Percentiles rank a stretch among this genome's conserved stretches.
Evolutionary conservation across 1,140 invertebrate genomes (phyloP).

Genomic region (Melipona quadrifasciata): DNA sequence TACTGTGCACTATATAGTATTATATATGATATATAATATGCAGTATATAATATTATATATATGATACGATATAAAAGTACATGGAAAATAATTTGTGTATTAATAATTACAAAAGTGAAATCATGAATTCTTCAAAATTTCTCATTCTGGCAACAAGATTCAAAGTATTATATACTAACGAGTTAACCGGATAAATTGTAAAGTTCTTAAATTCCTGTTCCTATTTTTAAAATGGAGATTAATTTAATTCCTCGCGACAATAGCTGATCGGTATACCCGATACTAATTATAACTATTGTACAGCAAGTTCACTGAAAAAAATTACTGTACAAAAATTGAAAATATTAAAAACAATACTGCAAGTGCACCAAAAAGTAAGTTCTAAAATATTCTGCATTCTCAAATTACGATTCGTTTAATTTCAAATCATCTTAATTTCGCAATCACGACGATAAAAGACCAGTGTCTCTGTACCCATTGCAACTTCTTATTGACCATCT

Average conservation of each 20-base stretch:
- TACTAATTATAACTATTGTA: no score
- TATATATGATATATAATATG: not conserved
- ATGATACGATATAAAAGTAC: not conserved
- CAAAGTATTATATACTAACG: not conserved
- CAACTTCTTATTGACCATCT: not conserved
- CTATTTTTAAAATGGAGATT: no score
- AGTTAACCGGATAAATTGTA: not conserved
- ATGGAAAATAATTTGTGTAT: not conserved
- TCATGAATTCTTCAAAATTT: not conserved
- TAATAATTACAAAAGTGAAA: not conserved
- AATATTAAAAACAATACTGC: no score
- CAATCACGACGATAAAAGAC: not conserved
- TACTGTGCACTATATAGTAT: no score
- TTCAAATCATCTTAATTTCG: not conserved
- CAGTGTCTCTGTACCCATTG: not conserved
- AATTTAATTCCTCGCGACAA: no score
- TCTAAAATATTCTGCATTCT: not conserved
- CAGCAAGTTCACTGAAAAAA: no score
- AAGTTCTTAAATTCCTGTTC: no score
- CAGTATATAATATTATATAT: no score
- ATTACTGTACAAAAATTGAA: no score
- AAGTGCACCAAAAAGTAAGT: no score
- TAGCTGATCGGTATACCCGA: no score
- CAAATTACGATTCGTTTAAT: not conserved
- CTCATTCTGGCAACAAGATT: not conserved